Conservation (phyloP, 2,113 vertebrate species). For the Microcebus murinus region DNA sequence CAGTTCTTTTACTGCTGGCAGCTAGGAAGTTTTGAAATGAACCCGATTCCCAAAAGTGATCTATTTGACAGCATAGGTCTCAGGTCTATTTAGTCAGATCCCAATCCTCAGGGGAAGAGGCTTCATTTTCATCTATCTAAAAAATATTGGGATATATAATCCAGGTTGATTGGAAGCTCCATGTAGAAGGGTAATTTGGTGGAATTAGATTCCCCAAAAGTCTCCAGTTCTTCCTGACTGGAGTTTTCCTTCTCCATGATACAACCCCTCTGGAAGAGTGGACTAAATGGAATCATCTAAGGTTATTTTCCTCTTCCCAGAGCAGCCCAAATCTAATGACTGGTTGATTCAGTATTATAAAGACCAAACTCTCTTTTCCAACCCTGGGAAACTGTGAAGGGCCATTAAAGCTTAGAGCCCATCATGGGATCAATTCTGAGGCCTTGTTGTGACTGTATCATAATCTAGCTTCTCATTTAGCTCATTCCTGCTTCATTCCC, state of each 20-base stretch:
- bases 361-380: not conserved
- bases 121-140: not conserved
- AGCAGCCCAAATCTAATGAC: not conserved
- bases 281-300: not conserved
- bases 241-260: not conserved
- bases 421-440: not conserved
- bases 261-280: not conserved
- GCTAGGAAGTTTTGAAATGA: not conserved
- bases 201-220: not conserved
- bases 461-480: not conserved
- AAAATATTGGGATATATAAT: not conserved
- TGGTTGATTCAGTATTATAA: not conserved
- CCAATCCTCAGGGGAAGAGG: not conserved
- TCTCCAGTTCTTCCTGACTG: not conserved
- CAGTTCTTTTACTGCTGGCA: not conserved
- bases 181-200: not conserved
- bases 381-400: not conserved
- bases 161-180: not conserved
- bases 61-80: not conserved
- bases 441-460: not conserved
- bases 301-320: not conserved
- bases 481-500: not conserved
- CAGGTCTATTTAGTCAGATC: not conserved
- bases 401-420: not conserved
- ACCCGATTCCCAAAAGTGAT: not conserved